Conservation (phyloP, 2,888 invertebrate genomes). For the Odontomyia ornata region DNA sequence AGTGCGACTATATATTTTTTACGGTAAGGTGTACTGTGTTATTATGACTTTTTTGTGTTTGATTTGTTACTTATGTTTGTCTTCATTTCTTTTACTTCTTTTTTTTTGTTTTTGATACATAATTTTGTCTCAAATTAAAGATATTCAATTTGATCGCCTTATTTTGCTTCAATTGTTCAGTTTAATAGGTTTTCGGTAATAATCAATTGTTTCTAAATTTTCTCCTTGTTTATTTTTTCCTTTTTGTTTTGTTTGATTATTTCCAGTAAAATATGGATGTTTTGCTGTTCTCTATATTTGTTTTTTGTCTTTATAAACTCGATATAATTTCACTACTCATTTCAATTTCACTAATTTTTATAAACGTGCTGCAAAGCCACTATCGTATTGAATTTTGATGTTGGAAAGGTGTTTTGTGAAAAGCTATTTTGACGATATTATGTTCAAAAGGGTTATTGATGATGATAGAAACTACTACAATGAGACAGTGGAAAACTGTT, state of each 20-base stretch:
- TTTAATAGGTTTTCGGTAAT: not conserved
- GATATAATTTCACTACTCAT: conserved; percentile 29
- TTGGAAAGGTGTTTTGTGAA: not conserved
- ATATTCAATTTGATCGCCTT: not conserved
- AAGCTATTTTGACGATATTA: not conserved
- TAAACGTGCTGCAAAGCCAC: conserved; percentile 30
- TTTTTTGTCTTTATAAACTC: conserved; percentile 2
- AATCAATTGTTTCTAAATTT: not conserved
- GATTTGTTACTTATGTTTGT: not conserved
- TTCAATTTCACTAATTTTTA: conserved; percentile 23
- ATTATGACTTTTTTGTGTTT: conserved; percentile 30
- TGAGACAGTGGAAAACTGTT: not conserved
- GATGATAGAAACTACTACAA: not conserved
- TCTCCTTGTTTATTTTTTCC: not conserved
- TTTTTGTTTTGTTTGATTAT: not conserved
- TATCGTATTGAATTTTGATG: conserved; percentile 29
- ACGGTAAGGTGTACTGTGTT: conserved; percentile 44
- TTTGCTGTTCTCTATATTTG: not conserved
- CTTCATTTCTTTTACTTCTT: not conserved
- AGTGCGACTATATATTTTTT: conserved; percentile 47
- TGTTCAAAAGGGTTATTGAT: not conserved
- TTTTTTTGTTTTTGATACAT: conserved; percentile 11
- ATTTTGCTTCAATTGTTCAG: not conserved
- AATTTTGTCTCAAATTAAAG: conserved; percentile 24
- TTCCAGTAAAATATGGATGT: conserved; percentile 36